phyloP scores from a whole-genome alignment of 2,113 vertebrate species.

The Seriola dumerili region DNA sequence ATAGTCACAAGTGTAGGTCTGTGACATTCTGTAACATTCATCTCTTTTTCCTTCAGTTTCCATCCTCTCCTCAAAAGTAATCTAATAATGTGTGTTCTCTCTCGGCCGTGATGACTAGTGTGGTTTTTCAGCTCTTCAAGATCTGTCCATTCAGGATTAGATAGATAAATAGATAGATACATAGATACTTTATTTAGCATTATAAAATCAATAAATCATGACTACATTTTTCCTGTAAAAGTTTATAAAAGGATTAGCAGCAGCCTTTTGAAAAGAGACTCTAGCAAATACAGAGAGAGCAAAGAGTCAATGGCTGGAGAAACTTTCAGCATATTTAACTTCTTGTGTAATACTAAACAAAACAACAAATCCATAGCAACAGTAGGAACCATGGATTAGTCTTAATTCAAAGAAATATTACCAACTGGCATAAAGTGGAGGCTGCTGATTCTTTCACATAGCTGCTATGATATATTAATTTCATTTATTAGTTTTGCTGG shows the following conservation, averaged over 20 bases:
- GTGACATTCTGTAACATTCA: background rate
- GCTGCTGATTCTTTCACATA: background rate
- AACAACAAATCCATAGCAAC: conserved; percentile 4
- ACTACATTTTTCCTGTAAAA: background rate
- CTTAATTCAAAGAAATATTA: background rate
- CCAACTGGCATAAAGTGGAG: background rate
- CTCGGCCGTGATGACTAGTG: conserved; percentile 9
- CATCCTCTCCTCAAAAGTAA: background rate
- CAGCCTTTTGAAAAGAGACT: background rate
- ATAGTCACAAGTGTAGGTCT: background rate
- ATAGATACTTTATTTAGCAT: background rate
- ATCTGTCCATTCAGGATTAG: background rate
- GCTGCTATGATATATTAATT: background rate
- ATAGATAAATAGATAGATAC: no score
- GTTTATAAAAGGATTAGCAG: background rate
- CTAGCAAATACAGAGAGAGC: background rate
- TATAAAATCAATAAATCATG: conserved; percentile 24
- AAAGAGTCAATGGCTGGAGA: background rate
- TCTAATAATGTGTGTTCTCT: conserved; percentile 5
- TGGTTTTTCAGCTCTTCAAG: background rate
- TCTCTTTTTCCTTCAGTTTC: conserved; percentile 14
- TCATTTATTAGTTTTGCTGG: conserved; percentile 27
- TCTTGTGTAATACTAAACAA: background rate
- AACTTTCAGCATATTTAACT: background rate
- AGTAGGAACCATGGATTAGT: background rate